Percentiles rank a stretch among this genome's conserved stretches.
Conservation (phyloP, 2,797 vertebrate genomes). For the Malurus splendens region DNA sequence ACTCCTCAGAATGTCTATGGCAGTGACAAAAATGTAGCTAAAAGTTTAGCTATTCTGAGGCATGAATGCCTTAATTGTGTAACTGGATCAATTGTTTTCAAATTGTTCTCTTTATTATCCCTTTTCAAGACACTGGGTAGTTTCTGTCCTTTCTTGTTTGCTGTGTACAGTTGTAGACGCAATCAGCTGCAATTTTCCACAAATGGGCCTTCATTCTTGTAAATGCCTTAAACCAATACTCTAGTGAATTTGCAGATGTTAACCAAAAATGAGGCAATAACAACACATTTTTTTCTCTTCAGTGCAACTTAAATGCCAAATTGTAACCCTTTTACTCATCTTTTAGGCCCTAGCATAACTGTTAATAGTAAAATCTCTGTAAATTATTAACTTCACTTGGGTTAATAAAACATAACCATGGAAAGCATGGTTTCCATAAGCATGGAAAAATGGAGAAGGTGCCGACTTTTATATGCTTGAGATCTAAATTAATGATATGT, state of each 20-base stretch:
- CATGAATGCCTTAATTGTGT: not conserved
- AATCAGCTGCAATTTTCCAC: not conserved
- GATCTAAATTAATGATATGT: not conserved
- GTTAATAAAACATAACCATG: not conserved
- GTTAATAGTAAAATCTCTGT: not conserved
- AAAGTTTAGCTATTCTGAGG: not conserved
- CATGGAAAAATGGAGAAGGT: not conserved
- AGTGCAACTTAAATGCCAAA: not conserved
- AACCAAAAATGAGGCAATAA: not conserved
- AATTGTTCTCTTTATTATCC: not conserved
- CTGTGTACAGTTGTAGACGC: not conserved
- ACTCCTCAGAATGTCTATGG: not conserved
- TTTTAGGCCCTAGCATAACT: not conserved
- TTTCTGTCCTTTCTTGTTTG: not conserved
- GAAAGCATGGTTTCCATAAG: too few relatives aligned
- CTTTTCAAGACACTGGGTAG: not conserved
- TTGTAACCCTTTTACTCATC: not conserved
- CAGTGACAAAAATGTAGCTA: not conserved
- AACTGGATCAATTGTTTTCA: not conserved
- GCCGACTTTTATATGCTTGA: not conserved
- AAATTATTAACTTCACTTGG: not conserved
- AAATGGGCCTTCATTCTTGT: not conserved
- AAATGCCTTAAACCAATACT: not conserved
- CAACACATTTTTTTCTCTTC: not conserved
- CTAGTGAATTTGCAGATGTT: slow-evolving; percentile 26